phyloP scores from a whole-genome alignment of 2,888 invertebrate genomes.

The Thumatha senex region DNA sequence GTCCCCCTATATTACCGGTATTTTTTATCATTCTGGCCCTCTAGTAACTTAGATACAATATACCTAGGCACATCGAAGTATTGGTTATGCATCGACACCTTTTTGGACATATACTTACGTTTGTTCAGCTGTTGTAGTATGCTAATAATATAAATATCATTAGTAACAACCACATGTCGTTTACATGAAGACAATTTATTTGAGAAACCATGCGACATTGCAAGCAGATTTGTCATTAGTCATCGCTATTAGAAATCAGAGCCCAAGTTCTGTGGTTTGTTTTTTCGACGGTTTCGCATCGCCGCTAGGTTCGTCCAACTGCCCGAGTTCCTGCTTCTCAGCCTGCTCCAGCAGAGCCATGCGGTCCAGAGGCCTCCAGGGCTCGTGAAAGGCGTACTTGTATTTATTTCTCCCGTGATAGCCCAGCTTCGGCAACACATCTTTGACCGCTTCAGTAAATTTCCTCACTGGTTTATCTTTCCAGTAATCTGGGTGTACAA shows the following conservation, averaged over 20 bases:
- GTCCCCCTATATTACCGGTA: too few species aligned
- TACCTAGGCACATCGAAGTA: too few species aligned
- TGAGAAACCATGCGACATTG: slow-evolving; percentile 14
- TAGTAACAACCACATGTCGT: slow-evolving; percentile 3
- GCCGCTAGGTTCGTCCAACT: slow-evolving; percentile 2
- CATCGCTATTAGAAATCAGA: slow-evolving; percentile 50
- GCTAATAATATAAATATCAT: not conserved
- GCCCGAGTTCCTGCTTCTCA: slow-evolving; percentile 53
- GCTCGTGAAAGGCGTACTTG: slow-evolving; percentile 75
- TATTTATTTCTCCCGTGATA: slow-evolving; percentile 70
- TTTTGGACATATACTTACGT: not conserved
- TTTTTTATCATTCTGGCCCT: too few species aligned
- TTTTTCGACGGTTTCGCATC: not conserved
- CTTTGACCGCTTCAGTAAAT: slow-evolving; percentile 36
- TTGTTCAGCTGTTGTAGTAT: too few species aligned
- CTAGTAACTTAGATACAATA: too few species aligned
- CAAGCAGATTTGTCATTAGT: not conserved
- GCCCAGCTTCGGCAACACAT: slow-evolving; percentile 56
- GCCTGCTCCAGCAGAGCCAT: slow-evolving; percentile 60
- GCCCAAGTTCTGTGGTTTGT: slow-evolving; percentile 34
- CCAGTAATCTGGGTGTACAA: slow-evolving; percentile 69
- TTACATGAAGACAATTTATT: slow-evolving; percentile 6
- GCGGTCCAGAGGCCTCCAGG: slow-evolving; percentile 72
- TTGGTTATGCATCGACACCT: too few species aligned
- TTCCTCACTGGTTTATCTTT: slow-evolving; percentile 49